A percentile compares a stretch with the other conserved stretches of the same genome.
Evolutionary conservation across 2,888 invertebrate species (phyloP).

Genomic region (Azorinus chamasolen): DNA sequence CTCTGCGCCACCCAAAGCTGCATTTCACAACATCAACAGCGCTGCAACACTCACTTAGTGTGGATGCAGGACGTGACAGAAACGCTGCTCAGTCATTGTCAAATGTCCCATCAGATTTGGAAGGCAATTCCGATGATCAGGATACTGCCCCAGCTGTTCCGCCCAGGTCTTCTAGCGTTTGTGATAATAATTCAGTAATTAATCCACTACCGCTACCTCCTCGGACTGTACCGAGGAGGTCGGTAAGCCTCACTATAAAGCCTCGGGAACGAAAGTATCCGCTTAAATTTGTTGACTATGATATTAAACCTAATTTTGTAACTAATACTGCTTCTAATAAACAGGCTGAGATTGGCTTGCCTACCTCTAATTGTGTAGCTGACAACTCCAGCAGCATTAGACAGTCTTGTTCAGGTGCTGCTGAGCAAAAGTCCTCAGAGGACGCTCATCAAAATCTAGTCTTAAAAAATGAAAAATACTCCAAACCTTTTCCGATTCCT

Average conservation of each 20-base stretch:
- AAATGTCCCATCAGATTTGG: constrained; percentile 21
- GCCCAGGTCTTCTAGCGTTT: constrained; percentile 75
- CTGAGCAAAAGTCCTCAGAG: constrained; percentile 16
- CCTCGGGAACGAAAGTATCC: constrained; percentile 93
- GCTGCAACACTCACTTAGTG: constrained; percentile 70
- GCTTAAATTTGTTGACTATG: constrained; percentile 87
- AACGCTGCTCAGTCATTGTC: constrained; percentile 28
- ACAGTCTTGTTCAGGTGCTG: constrained; percentile 4
- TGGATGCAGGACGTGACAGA: constrained; percentile 66
- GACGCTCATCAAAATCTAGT: background rate
- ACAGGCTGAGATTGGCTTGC: constrained; percentile 32
- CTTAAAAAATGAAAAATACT: constrained; percentile 35
- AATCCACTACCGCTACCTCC: constrained; percentile 92
- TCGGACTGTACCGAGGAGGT: constrained; percentile 89
- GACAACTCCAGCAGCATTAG: constrained; percentile 18
- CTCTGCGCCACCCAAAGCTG: constrained; percentile 68
- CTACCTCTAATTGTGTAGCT: constrained; percentile 9
- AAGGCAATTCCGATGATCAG: constrained; percentile 23
- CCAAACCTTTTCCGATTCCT: constrained; percentile 49
- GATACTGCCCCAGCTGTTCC: constrained; percentile 69
- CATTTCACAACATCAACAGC: constrained; percentile 58
- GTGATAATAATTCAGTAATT: constrained; percentile 55
- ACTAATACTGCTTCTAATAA: constrained; percentile 30
- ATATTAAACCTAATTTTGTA: constrained; percentile 39
- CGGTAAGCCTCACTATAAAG: constrained; percentile 88